Evolutionary conservation across 2,888 invertebrate species (phyloP), one percentile per base, ranked within the genome.

Genomic region (Siphlonurus alternatus): DNA sequence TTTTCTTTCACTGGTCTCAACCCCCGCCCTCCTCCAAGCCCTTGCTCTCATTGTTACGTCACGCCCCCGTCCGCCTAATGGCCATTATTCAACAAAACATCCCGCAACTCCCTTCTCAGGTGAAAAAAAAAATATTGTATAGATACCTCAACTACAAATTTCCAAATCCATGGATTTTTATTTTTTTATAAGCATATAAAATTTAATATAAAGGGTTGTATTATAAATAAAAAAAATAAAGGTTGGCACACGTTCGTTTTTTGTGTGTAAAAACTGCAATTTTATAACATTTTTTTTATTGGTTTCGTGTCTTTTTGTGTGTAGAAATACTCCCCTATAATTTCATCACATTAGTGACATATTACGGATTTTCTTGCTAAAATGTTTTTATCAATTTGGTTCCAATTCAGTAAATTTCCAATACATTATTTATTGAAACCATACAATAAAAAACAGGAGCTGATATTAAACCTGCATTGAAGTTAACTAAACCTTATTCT

Each of bases 1-100:
- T n/a, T n/a, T n/a, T n/a, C n/a, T n/a, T n/a, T n/a, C n/a, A n/a
- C n/a, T n/a, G n/a, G n/a, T n/a, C n/a, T n/a, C 56, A 56, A 7
- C 56, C 56, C n/a, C 56, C 56, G 19, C n/a, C 56, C 56, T 56
- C 22, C 7, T n/a, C 56, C n/a, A 56, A 56, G 56, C 56, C 56
- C 19, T 22, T 7, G 56, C 56, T 22, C 56, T 20, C 20, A 56
- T 56, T 56, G 56, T 56, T 56, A 22, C 19, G 22, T 56, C 56
- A 56, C 56, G 56, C 56, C 56, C 38, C 38, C 38, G 38, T 38
- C 15, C 7, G 7, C 38, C 38, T 38, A 38, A 38, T 38, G 15
- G 38, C 38, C 38, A 38, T 38, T 38, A 38, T 38, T 38, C 38
- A 38, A 38, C 38, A 38, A 38, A 38, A 38, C 38, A 38, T 15